phyloP scores from a whole-genome alignment of 2,888 invertebrate genomes.

The Morpho helenor region DNA sequence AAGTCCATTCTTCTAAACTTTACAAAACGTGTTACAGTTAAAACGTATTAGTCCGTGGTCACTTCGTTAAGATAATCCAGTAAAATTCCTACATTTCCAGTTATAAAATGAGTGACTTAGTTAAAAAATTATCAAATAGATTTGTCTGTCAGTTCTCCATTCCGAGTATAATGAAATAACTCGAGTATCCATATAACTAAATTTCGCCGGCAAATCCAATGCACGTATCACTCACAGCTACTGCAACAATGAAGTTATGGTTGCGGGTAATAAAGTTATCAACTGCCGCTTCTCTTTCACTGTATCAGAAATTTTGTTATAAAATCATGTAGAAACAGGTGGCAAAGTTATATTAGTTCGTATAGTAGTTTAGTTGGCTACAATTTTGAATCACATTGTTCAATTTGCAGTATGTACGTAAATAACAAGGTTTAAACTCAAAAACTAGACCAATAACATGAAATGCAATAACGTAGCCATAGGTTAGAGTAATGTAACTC shows the following conservation, averaged over 20 bases:
- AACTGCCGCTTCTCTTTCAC: slow-evolving; percentile 29
- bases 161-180: slow-evolving; percentile 21
- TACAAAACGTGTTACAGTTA: no score
- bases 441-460: background rate
- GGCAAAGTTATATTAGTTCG: slow-evolving; percentile 8
- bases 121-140: slow-evolving; percentile 4
- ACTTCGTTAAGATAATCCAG: no score
- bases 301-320: slow-evolving; percentile 15
- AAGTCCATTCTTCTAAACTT: no score
- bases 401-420: slow-evolving; percentile 6
- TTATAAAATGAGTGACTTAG: slow-evolving; percentile 4
- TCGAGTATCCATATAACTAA: slow-evolving; percentile 26
- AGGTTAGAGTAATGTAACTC: no score
- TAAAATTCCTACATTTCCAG: no score
- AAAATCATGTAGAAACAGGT: slow-evolving; percentile 14
- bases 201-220: slow-evolving; percentile 30
- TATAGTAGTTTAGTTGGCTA: slow-evolving; percentile 6
- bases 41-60: no score
- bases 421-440: slow-evolving; percentile 6
- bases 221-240: slow-evolving; percentile 35
- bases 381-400: slow-evolving; percentile 3
- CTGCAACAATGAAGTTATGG: slow-evolving; percentile 36
- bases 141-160: slow-evolving; percentile 8
- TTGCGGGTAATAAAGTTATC: slow-evolving; percentile 33
- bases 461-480: no score